A percentile compares a stretch with the other conserved stretches of the same genome.
Conservation (phyloP, 1,140 invertebrate species). For the Holcopasites calliopsidis region DNA sequence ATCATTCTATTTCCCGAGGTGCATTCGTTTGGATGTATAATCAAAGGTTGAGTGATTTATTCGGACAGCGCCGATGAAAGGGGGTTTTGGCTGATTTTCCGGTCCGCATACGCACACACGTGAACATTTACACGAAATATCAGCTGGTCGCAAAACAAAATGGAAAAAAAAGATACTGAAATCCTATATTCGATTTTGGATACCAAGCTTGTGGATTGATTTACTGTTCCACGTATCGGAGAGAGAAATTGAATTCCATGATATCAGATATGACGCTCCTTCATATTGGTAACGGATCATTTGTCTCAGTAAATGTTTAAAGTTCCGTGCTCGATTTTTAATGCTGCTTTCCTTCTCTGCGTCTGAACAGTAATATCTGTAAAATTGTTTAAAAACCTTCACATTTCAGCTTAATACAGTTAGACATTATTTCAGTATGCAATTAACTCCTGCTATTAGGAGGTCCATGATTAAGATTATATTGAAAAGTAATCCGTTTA, state of each 20-base stretch:
- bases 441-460: background rate
- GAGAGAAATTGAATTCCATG: background rate
- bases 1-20: background rate
- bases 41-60: background rate
- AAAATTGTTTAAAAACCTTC: background rate
- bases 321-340: background rate
- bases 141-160: too few species aligned
- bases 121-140: background rate
- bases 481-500: background rate
- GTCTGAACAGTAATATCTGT: conserved; percentile 1
- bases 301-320: background rate
- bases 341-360: background rate
- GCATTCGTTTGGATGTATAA: background rate
- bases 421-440: conserved; percentile 23
- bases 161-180: background rate
- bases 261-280: background rate
- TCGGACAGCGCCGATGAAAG: background rate
- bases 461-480: background rate
- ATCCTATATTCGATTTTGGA: background rate
- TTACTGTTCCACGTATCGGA: conserved; percentile 22
- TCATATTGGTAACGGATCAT: background rate
- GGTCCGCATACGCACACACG: background rate
- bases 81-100: conserved; percentile 30
- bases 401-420: conserved; percentile 38
- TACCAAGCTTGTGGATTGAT: background rate